Evolutionary conservation across 1,140 invertebrate species (phyloP), one percentile per base, ranked within the genome.

Genomic region (Zeugodacus cucurbitae): DNA sequence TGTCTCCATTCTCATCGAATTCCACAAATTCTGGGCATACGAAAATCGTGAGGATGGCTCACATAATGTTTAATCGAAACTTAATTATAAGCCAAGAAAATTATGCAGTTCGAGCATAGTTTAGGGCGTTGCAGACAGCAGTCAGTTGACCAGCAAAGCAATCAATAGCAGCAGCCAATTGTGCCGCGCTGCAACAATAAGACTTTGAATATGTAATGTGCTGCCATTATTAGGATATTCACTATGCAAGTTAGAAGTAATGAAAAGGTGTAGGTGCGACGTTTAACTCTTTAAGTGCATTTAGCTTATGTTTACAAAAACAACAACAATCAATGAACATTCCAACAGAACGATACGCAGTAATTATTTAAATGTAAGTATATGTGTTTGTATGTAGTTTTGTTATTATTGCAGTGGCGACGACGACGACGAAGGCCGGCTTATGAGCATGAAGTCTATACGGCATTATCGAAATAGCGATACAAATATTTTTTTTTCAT

Each of bases 21-120:
- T 99, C 89, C 98, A 99, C 94, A 98, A 98, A 67, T 99, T 99
- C 95, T 99, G 97, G 97, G 97, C 97, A 0, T 98, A 99, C 93
- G 98, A 99, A 94, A 98, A 98, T 94, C 94, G 98, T 89, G 98
- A 99, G 94, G 96, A 94, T 88, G 93, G 94, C 90, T 89, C 88
- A 58, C 90, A 90, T 85, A 90, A 91, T 90, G 89, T 89, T 90
- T 91, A 91, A 54, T 54, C 20, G 74, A 20, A 82, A 67, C 64
- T 67, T 67, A 82, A 82, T 82, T 82, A 32, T 41, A 58, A 86
- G 26, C 7, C 41, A 59, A 87, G 22, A 6, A 62, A 58, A 48
- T 41, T 86, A 17, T 20, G 48, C 20, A 54, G 20, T 17, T 37
- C 14, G 37, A 37, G 26, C 29, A 57, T 29, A 41, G 41, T 3